These are phyloP conservation scores for Campopleginae sp. DNA, from an alignment of 2,888 invertebrate genomes.

Conservation along the genomic window DNA sequence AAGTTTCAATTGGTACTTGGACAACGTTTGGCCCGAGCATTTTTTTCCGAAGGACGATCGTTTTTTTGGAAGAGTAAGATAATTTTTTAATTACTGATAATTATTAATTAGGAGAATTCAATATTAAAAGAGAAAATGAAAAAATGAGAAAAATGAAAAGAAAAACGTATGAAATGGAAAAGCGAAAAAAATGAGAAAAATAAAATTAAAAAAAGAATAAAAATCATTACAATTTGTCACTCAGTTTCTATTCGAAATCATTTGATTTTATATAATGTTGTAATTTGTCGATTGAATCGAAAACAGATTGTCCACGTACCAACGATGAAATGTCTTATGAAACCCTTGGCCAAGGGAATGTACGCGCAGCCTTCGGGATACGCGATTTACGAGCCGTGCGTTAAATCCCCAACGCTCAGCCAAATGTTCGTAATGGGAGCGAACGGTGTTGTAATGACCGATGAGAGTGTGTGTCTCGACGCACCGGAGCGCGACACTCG, in stretches of 20 bases:
- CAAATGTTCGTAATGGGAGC: conserved; percentile 90
- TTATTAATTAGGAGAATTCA: too few relatives aligned
- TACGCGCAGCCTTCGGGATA: conserved; percentile 90
- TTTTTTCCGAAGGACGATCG: conserved; percentile 95
- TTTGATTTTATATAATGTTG: not conserved
- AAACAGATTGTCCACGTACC: conserved; percentile 86
- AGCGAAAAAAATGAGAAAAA: too few relatives aligned
- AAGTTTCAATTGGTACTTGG: conserved; percentile 96
- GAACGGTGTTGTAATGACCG: conserved; percentile 92
- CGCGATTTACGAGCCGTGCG: conserved; percentile 89
- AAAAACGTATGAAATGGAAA: too few relatives aligned
- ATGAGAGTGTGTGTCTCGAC: conserved; percentile 94
- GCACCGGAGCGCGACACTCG: conserved; percentile 85
- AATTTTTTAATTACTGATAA: not conserved
- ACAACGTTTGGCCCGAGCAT: conserved; percentile 97
- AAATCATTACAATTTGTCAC: not conserved
- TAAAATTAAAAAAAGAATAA: too few relatives aligned
- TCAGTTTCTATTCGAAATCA: not conserved
- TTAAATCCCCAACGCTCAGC: conserved; percentile 86
- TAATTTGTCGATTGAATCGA: not conserved
- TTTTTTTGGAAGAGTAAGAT: conserved; percentile 92
- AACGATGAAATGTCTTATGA: conserved; percentile 87
- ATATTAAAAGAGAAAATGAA: too few relatives aligned
- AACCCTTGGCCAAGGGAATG: conserved; percentile 86
- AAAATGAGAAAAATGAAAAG: too few relatives aligned